Conservation (phyloP, 2,113 vertebrate genomes). For the Micronisus gabar region DNA sequence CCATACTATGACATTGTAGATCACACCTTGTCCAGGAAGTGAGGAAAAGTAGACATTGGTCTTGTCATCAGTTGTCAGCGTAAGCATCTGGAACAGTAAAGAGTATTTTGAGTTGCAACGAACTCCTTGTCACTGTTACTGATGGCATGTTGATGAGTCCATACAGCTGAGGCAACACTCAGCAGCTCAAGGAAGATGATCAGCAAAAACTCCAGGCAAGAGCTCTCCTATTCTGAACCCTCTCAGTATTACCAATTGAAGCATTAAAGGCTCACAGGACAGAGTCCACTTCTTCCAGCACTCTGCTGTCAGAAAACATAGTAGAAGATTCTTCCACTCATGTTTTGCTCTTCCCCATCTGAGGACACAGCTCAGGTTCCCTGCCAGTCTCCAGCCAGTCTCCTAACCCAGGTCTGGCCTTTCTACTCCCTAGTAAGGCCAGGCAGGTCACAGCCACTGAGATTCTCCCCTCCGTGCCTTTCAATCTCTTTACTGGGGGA, state of each 20-base stretch:
- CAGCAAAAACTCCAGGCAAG: background rate
- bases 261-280: background rate
- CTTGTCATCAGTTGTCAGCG: slow-evolving; percentile 75
- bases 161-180: background rate
- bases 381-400: background rate
- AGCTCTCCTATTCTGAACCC: background rate
- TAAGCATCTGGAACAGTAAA: slow-evolving; percentile 74
- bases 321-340: background rate
- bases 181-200: background rate
- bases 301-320: too few relatives aligned
- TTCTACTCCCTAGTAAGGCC: background rate
- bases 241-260: background rate
- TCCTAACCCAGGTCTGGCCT: background rate
- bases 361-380: background rate
- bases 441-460: background rate
- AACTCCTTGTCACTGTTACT: background rate
- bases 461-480: background rate
- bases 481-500: background rate
- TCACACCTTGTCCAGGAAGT: slow-evolving; percentile 87
- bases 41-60: slow-evolving; percentile 81
- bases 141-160: background rate
- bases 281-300: background rate
- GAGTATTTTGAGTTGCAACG: background rate
- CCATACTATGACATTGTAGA: slow-evolving; percentile 89
- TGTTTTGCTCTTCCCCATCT: background rate